phyloP scores from a whole-genome alignment of 2,888 invertebrate genomes.

The Ypsolopha sequella region DNA sequence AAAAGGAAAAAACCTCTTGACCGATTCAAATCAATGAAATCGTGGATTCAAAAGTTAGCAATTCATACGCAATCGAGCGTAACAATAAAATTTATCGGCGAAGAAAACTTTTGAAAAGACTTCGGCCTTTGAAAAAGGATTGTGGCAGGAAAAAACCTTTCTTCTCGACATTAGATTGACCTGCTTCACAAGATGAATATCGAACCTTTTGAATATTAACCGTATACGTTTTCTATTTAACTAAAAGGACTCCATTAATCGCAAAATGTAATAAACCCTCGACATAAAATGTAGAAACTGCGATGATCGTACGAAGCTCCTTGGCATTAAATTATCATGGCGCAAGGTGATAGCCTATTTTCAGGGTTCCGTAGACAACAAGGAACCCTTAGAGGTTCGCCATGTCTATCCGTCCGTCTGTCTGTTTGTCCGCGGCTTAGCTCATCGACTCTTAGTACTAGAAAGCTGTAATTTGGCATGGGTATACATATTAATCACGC shows the following conservation, averaged over 20 bases:
- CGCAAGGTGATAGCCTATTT: constrained; percentile 21
- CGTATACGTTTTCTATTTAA: neutral
- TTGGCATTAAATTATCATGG: constrained; percentile 41
- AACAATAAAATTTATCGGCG: constrained; percentile 43
- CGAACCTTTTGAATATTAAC: neutral
- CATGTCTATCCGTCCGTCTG: too few relatives aligned
- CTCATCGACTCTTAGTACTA: too few relatives aligned
- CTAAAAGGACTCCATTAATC: neutral
- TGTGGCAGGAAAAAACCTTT: constrained; percentile 10
- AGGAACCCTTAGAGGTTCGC: too few relatives aligned
- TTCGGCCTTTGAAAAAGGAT: constrained; percentile 18
- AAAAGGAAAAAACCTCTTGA: neutral
- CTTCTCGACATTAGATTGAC: neutral
- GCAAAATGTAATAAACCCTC: neutral
- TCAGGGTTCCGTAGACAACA: too few relatives aligned
- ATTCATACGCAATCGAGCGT: constrained; percentile 42
- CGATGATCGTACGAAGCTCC: constrained; percentile 26
- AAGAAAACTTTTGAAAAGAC: constrained; percentile 32
- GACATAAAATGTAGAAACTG: neutral
- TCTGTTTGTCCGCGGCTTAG: too few relatives aligned
- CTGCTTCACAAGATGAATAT: neutral
- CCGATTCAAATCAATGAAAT: neutral
- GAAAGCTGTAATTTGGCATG: too few relatives aligned
- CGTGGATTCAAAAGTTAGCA: constrained; percentile 16
- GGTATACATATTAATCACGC: too few relatives aligned